Conservation (phyloP, 2,888 invertebrate species). For the Hypena proboscidalis region DNA sequence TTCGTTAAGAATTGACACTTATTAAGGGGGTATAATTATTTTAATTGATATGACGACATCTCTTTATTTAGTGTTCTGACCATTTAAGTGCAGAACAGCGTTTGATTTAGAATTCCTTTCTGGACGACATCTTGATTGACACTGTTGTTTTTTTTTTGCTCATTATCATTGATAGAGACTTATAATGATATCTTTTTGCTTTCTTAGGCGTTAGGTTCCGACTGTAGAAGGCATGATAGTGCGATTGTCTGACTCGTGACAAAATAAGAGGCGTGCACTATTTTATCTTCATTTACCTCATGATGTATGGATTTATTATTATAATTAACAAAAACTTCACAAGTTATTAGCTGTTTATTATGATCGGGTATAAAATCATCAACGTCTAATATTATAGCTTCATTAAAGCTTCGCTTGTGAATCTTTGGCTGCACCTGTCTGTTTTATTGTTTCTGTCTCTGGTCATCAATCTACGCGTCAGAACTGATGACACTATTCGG, state of each 20-base stretch:
- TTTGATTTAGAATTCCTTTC: constrained; percentile 76
- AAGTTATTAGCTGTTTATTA: no score
- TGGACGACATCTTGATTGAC: constrained; percentile 47
- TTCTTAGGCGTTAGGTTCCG: constrained; percentile 23
- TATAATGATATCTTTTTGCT: constrained; percentile 40
- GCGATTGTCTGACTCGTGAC: constrained; percentile 7
- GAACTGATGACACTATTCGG: no score
- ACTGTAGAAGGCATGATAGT: constrained; percentile 14
- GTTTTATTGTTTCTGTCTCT: no score
- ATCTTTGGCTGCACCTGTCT: no score
- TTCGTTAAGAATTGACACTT: constrained; percentile 85
- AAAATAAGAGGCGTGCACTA: neutral
- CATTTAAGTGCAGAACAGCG: constrained; percentile 66
- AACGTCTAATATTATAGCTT: no score
- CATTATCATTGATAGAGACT: constrained; percentile 44
- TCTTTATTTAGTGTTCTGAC: constrained; percentile 73
- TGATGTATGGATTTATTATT: no score
- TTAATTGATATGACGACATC: constrained; percentile 85
- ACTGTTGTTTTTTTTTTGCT: constrained; percentile 43
- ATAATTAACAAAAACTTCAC: no score
- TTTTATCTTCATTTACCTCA: neutral
- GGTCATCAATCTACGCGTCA: no score
- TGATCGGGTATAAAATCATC: no score
- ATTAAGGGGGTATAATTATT: constrained; percentile 83
- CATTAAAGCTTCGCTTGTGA: no score